phyloP scores from a whole-genome alignment of 1,140 invertebrate species.

The Aleiodes sp. region DNA sequence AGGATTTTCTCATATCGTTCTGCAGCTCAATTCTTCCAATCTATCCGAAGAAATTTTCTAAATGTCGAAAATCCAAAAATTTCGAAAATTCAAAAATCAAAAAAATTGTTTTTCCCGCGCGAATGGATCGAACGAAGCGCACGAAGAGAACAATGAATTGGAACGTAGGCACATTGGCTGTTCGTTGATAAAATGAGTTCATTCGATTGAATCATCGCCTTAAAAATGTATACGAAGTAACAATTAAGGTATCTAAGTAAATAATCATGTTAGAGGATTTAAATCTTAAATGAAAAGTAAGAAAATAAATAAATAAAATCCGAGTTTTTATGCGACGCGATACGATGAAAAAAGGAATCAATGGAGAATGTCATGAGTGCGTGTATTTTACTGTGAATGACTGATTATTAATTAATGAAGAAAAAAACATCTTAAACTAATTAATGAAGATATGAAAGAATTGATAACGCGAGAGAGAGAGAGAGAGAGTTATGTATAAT shows the following conservation, averaged over 20 bases:
- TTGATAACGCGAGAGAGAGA: too few species aligned
- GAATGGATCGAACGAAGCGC: neutral
- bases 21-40: too few species aligned
- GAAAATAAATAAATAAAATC: conserved; percentile 44
- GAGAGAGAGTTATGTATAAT: conserved; percentile 57
- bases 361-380: conserved; percentile 27
- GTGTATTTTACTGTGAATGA: conserved; percentile 9
- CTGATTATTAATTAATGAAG: conserved; percentile 3
- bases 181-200: conserved; percentile 64
- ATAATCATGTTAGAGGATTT: conserved; percentile 65
- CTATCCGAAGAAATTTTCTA: too few species aligned
- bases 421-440: conserved; percentile 31
- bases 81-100: neutral
- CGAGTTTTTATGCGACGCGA: conserved; percentile 63
- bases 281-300: conserved; percentile 46
- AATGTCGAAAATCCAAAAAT: too few species aligned
- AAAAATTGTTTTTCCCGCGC: neutral
- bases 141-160: conserved; percentile 8
- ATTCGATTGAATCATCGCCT: conserved; percentile 69
- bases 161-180: conserved; percentile 59
- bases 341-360: conserved; percentile 47
- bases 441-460: conserved; percentile 29
- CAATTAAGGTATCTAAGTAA: conserved; percentile 66
- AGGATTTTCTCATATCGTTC: too few species aligned
- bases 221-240: conserved; percentile 69